Evolutionary conservation across 2,888 invertebrate species (phyloP).

Genomic region (Ligdia adustata): DNA sequence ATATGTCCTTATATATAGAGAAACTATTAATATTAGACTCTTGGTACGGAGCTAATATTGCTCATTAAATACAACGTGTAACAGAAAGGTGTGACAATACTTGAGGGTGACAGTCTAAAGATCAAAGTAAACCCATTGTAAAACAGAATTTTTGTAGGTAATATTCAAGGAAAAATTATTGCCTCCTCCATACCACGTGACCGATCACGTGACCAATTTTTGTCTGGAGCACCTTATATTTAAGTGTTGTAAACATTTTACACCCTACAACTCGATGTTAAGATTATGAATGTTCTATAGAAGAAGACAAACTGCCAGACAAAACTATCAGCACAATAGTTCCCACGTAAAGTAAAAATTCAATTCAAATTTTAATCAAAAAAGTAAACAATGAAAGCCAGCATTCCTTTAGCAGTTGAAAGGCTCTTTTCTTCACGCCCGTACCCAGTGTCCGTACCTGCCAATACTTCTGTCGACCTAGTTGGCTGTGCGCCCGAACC

Average conservation of each 20-base stretch:
- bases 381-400: background rate
- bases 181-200: too few species aligned
- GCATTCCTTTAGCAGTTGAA: slow-evolving; percentile 6
- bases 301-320: background rate
- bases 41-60: background rate
- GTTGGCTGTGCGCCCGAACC: slow-evolving; percentile 30
- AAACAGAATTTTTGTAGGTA: background rate
- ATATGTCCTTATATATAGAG: slow-evolving; percentile 10
- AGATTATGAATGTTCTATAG: background rate
- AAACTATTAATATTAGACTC: slow-evolving; percentile 24
- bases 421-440: slow-evolving; percentile 1
- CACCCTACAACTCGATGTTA: background rate
- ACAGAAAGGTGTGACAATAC: too few species aligned
- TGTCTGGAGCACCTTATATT: background rate
- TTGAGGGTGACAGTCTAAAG: background rate
- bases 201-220: too few species aligned
- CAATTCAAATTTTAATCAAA: background rate
- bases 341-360: background rate
- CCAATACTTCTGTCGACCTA: slow-evolving; percentile 38
- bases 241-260: background rate
- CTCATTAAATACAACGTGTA: background rate
- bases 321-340: background rate
- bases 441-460: slow-evolving; percentile 17
- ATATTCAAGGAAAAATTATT: too few species aligned
- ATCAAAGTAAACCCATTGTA: background rate